phyloP scores from a whole-genome alignment of 1,140 invertebrate species.

The Plutomurus gul region DNA sequence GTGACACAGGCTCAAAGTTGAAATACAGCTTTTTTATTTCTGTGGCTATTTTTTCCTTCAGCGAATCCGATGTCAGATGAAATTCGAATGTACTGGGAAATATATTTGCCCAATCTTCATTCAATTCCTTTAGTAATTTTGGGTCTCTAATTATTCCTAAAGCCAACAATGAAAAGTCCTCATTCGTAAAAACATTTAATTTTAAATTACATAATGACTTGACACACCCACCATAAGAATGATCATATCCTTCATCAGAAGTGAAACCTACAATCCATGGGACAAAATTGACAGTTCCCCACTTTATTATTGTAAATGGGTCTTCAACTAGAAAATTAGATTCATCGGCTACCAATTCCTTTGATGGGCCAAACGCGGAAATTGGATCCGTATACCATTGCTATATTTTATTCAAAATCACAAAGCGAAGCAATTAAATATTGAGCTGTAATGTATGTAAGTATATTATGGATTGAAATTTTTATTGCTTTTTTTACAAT shows the following conservation, averaged over 20 bases:
- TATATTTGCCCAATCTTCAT: not conserved
- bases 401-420: not conserved
- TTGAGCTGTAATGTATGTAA: not conserved
- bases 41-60: not conserved
- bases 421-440: not conserved
- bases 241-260: conserved; percentile 41
- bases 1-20: not conserved
- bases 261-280: conserved; percentile 40
- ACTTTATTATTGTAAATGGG: conserved; percentile 26
- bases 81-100: conserved; percentile 38
- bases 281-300: not conserved
- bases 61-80: not conserved
- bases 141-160: not conserved
- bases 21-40: conserved; percentile 34
- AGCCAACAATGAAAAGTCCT: not conserved
- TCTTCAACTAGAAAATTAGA: conserved; percentile 3
- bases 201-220: not conserved
- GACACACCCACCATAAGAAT: not conserved
- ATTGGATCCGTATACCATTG: conserved; percentile 41
- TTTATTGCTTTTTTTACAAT: not conserved
- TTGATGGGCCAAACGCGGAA: conserved; percentile 34
- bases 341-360: conserved; percentile 1
- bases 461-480: not conserved
- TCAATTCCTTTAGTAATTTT: conserved; percentile 20
- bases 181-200: not conserved